phyloP scores from a whole-genome alignment of 2,888 invertebrate genomes.

The Antheraea yamamai region DNA sequence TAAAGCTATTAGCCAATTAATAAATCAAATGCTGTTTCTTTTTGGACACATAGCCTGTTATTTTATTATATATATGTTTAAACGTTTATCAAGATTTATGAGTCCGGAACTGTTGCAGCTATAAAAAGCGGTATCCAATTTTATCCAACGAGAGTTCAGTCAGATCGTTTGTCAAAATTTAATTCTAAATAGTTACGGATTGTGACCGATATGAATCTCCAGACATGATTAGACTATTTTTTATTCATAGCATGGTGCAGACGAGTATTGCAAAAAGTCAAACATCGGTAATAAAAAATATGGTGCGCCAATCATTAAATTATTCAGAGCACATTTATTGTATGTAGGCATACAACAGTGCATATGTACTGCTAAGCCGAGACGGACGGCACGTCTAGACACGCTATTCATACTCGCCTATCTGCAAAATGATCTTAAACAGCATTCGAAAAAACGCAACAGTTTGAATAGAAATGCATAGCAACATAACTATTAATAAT shows the following conservation, averaged over 20 bases:
- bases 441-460: slow-evolving; percentile 54
- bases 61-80: slow-evolving; percentile 17
- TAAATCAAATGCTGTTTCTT: neutral
- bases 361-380: slow-evolving; percentile 50
- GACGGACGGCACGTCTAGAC: slow-evolving; percentile 68
- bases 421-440: slow-evolving; percentile 64
- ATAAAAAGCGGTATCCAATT: slow-evolving; percentile 19
- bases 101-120: slow-evolving; percentile 10
- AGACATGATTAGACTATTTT: slow-evolving; percentile 56
- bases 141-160: slow-evolving; percentile 31
- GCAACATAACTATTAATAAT: slow-evolving; percentile 56
- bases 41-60: slow-evolving; percentile 1
- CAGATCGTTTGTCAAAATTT: slow-evolving; percentile 40
- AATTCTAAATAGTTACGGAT: slow-evolving; percentile 44
- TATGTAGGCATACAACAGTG: slow-evolving; percentile 46
- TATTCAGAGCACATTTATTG: slow-evolving; percentile 60
- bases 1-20: neutral
- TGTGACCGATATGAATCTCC: slow-evolving; percentile 51
- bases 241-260: slow-evolving; percentile 52
- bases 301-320: slow-evolving; percentile 49
- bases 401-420: slow-evolving; percentile 61
- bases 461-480: slow-evolving; percentile 43
- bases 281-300: slow-evolving; percentile 50
- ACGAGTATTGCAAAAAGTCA: slow-evolving; percentile 45
- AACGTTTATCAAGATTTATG: slow-evolving; percentile 12